Evolutionary conservation across 2,797 vertebrate genomes (phyloP).

Genomic region (Leptodactylus fallax): DNA sequence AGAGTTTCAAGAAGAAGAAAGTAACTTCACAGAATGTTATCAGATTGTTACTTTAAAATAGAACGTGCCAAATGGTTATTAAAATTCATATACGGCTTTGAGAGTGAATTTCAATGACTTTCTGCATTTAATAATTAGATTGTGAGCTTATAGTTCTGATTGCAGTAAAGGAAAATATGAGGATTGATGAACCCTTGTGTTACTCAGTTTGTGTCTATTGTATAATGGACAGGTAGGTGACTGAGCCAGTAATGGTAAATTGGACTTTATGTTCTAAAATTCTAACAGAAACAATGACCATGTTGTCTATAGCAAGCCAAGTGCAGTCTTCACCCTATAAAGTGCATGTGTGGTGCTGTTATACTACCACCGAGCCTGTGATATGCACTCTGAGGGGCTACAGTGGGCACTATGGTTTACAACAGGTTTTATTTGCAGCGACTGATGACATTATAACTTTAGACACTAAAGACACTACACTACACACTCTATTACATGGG

Average conservation of each 20-base stretch:
- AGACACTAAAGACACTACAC: no score
- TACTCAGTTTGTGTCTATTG: neutral
- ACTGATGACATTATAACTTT: no score
- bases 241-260: no score
- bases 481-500: no score
- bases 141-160: conserved; percentile 23
- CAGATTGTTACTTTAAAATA: conserved; percentile 63
- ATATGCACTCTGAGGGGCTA: neutral
- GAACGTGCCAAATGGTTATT: conserved; percentile 61
- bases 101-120: conserved; percentile 29
- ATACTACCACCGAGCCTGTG: neutral
- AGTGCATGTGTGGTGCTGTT: neutral
- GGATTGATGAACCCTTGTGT: no score
- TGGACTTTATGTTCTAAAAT: neutral
- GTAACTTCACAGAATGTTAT: conserved; percentile 64
- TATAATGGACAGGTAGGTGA: no score
- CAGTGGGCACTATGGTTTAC: neutral
- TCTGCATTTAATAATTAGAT: conserved; percentile 39
- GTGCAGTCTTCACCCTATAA: neutral
- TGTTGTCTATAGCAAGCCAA: neutral
- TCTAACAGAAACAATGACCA: neutral
- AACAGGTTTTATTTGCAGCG: no score
- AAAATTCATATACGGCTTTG: conserved; percentile 46
- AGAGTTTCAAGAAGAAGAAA: conserved; percentile 60
- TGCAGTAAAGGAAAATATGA: neutral